Conservation (phyloP, 1,140 invertebrate genomes). For the Sipha flava region DNA sequence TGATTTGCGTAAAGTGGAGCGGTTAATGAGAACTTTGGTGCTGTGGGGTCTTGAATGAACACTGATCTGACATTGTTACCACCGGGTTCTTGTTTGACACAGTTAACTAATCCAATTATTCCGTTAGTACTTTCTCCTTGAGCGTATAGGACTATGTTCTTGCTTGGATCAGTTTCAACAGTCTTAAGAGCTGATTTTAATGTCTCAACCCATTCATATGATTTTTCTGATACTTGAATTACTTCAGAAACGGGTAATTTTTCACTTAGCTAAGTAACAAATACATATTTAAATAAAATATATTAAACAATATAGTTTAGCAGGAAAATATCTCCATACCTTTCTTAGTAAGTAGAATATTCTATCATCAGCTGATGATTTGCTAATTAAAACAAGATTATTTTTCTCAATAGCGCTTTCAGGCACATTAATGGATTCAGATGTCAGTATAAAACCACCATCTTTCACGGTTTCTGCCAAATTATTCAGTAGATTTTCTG, state of each 20-base stretch:
- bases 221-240: constrained; percentile 56
- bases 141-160: constrained; percentile 62
- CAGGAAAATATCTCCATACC: not conserved
- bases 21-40: constrained; percentile 53
- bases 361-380: constrained; percentile 51
- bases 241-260: constrained; percentile 43
- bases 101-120: constrained; percentile 79
- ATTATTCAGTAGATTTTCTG: constrained; percentile 47
- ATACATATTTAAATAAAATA: not conserved
- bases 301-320: not conserved
- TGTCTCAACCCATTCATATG: constrained; percentile 71
- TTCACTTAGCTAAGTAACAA: not conserved
- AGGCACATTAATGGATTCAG: constrained; percentile 55
- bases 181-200: constrained; percentile 61
- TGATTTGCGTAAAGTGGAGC: constrained; percentile 53
- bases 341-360: constrained; percentile 54
- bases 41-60: constrained; percentile 57
- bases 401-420: constrained; percentile 44
- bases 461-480: constrained; percentile 55
- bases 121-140: constrained; percentile 62
- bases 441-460: constrained; percentile 62
- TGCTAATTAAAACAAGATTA: constrained; percentile 48
- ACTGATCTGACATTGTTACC: constrained; percentile 63
- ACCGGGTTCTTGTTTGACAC: constrained; percentile 73
- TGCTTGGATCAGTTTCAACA: constrained; percentile 47